These are phyloP conservation scores for Lycodopsis pacificus DNA, from an alignment of 2,797 vertebrate genomes.

Conservation along the genomic window DNA sequence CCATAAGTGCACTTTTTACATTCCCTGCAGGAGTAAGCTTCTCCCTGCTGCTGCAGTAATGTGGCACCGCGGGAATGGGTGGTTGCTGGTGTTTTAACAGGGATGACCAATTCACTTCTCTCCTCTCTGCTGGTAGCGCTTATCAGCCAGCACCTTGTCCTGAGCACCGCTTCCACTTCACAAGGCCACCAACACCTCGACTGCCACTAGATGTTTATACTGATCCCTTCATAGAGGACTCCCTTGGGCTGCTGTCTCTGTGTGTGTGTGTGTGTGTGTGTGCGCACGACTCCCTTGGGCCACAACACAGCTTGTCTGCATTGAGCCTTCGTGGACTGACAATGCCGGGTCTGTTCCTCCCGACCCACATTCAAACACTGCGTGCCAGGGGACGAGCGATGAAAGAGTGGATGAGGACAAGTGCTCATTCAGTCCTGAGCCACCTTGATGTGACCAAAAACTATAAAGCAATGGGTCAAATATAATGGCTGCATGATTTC, in stretches of 20 bases:
- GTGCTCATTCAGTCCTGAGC: slow-evolving; percentile 42
- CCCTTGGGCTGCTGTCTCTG: slow-evolving; percentile 60
- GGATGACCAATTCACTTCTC: slow-evolving; percentile 69
- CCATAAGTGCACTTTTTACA: not conserved
- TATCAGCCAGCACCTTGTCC: slow-evolving; percentile 74
- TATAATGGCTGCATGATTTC: not conserved
- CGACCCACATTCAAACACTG: slow-evolving; percentile 41
- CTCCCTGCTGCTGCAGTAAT: slow-evolving; percentile 42
- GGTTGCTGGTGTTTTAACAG: slow-evolving; percentile 59
- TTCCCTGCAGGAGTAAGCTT: slow-evolving; percentile 27
- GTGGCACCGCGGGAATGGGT: slow-evolving; percentile 19
- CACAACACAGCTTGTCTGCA: slow-evolving; percentile 60
- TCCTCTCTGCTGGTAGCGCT: slow-evolving; percentile 58
- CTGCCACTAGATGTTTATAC: slow-evolving; percentile 80
- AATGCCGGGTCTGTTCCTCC: slow-evolving; percentile 60
- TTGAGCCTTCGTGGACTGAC: slow-evolving; percentile 49
- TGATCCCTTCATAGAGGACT: slow-evolving; percentile 73
- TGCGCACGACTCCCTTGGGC: slow-evolving; percentile 42
- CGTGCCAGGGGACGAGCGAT: slow-evolving; percentile 26
- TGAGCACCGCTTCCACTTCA: slow-evolving; percentile 71
- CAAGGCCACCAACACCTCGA: slow-evolving; percentile 74
- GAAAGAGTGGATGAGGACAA: slow-evolving; percentile 47
- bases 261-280: slow-evolving; percentile 45
- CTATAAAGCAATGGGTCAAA: not conserved
- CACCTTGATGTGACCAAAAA: slow-evolving; percentile 18